Conservation (phyloP, 2,888 invertebrate species). For the Agrochola circellaris region DNA sequence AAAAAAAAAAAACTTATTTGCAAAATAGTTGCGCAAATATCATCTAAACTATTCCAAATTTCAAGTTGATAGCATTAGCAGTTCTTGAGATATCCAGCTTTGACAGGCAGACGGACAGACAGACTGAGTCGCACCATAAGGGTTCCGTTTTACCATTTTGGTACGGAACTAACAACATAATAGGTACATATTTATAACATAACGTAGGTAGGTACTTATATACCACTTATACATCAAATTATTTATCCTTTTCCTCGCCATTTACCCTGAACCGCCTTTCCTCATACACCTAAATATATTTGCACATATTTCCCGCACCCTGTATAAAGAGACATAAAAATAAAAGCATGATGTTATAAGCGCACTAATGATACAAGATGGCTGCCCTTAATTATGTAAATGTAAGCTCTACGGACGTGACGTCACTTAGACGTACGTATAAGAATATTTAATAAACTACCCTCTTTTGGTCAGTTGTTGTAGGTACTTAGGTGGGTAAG, state of each 20-base stretch:
- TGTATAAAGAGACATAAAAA: constrained; percentile 62
- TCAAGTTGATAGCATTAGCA: too few relatives aligned
- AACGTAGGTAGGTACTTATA: neutral
- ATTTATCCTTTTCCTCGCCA: neutral
- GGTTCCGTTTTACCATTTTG: too few relatives aligned
- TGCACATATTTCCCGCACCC: constrained; percentile 15
- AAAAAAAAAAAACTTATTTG: too few relatives aligned
- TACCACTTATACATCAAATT: neutral
- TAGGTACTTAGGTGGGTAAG: constrained; percentile 12
- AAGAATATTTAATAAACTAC: constrained; percentile 68
- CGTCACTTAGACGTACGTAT: constrained; percentile 55
- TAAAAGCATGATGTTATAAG: constrained; percentile 45
- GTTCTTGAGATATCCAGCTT: too few relatives aligned
- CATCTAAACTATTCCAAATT: too few relatives aligned
- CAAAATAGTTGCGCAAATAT: too few relatives aligned
- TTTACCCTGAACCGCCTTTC: neutral
- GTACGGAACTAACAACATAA: too few relatives aligned
- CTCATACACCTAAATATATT: constrained; percentile 25
- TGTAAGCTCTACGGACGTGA: constrained; percentile 54
- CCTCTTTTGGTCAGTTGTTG: constrained; percentile 54
- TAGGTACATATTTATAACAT: neutral
- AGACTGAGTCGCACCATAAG: too few relatives aligned
- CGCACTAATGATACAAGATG: constrained; percentile 61
- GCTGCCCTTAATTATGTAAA: constrained; percentile 66
- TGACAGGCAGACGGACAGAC: too few relatives aligned